Percentiles rank a stretch among this genome's conserved stretches.
Conservation (phyloP, 2,113 vertebrate species). For the Lucifuga dentata region DNA sequence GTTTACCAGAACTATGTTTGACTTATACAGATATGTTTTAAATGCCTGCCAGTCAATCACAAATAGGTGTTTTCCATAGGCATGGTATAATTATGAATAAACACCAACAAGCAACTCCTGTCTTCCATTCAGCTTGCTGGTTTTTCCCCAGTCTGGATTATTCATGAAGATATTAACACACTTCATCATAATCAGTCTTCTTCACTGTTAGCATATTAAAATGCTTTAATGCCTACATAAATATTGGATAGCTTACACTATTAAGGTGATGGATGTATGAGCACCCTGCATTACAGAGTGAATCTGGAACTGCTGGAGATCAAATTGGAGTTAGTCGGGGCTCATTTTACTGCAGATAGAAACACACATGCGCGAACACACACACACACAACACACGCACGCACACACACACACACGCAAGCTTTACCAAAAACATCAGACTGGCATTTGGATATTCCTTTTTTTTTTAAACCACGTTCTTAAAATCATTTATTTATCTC, state of each 20-base stretch:
- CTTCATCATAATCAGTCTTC: constrained; percentile 63
- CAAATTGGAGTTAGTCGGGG: neutral
- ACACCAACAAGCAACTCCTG: constrained; percentile 33
- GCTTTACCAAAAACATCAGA: neutral
- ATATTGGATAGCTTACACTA: constrained; percentile 59
- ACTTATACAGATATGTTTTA: too few species aligned
- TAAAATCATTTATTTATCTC: too few species aligned
- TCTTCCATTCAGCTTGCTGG: constrained; percentile 40
- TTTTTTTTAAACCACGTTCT: too few species aligned
- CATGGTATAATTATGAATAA: constrained; percentile 50
- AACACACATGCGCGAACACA: neutral
- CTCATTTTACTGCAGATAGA: neutral
- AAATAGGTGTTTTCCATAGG: too few species aligned
- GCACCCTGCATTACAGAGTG: constrained; percentile 34
- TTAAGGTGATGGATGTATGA: constrained; percentile 54
- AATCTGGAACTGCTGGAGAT: constrained; percentile 2
- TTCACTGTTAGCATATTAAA: constrained; percentile 67
- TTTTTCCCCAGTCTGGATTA: constrained; percentile 24
- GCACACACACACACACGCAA: too few species aligned
- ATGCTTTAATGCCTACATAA: constrained; percentile 65
- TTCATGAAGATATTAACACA: constrained; percentile 55
- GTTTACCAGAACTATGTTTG: too few species aligned
- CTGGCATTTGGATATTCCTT: neutral
- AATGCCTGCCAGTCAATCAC: too few species aligned
- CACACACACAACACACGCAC: neutral